Evolutionary conservation across 2,797 vertebrate species (phyloP).

Genomic region (Falco concolor): DNA sequence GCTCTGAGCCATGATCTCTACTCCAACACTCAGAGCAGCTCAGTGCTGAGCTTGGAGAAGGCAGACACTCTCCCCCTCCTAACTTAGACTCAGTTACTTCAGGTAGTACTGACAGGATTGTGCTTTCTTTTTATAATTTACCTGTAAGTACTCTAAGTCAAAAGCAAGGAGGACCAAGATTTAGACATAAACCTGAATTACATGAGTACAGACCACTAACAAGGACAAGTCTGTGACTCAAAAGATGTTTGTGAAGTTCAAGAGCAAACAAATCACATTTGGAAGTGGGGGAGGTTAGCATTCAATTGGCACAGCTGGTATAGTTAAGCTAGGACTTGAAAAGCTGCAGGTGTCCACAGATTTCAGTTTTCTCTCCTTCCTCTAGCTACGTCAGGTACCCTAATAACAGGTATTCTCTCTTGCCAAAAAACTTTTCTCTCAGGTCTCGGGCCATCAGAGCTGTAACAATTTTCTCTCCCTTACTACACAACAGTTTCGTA

Average conservation of each 20-base stretch:
- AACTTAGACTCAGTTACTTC: not conserved
- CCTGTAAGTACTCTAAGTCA: not conserved
- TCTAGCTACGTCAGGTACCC: not conserved
- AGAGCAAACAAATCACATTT: not conserved
- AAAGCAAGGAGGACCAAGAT: not conserved
- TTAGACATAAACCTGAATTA: not conserved
- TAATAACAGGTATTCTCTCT: not conserved
- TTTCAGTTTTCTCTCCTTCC: not conserved
- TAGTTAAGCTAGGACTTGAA: not conserved
- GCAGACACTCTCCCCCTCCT: not conserved
- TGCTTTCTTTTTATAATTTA: not conserved
- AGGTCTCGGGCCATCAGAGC: not conserved
- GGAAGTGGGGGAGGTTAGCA: not conserved
- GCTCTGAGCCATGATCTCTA: not conserved
- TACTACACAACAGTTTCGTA: not conserved
- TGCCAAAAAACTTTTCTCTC: not conserved
- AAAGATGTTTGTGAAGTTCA: not conserved
- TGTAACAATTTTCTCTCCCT: not conserved
- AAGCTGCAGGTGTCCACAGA: not conserved
- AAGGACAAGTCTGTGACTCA: not conserved
- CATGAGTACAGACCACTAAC: not conserved
- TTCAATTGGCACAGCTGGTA: not conserved
- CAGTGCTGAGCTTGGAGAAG: not conserved
- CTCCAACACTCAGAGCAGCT: not conserved
- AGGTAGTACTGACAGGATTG: not conserved